These are phyloP conservation scores for Sebastes hopkinsi DNA, from an alignment of 2,797 vertebrate genomes.

Conservation along the genomic window DNA sequence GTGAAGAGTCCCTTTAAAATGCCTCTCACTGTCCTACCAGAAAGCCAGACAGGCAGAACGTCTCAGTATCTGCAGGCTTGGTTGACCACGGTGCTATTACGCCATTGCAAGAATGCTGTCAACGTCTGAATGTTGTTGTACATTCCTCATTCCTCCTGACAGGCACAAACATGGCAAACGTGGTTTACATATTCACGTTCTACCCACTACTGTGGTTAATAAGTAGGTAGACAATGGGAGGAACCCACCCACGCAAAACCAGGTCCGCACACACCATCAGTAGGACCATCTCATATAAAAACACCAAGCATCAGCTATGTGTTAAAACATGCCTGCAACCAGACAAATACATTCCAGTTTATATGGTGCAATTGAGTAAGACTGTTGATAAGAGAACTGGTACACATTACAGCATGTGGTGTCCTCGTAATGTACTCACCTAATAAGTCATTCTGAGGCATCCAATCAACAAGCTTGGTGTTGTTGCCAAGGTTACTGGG, in stretches of 20 bases:
- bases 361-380: background rate
- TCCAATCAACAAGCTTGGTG: slow-evolving; percentile 97
- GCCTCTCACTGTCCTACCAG: background rate
- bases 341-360: background rate
- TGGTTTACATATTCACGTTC: background rate
- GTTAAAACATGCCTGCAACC: background rate
- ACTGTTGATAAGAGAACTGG: background rate
- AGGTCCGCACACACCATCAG: background rate
- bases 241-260: background rate
- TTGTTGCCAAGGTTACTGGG: slow-evolving; percentile 96
- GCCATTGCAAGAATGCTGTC: background rate
- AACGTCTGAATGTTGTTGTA: slow-evolving; percentile 25
- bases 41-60: background rate
- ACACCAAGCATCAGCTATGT: background rate
- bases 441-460: slow-evolving; percentile 97
- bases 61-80: background rate
- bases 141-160: slow-evolving; percentile 8
- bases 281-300: background rate
- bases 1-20: background rate
- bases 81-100: background rate
- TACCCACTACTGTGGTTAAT: background rate
- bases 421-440: slow-evolving; percentile 82
- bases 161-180: background rate
- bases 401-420: background rate
- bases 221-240: background rate